Base-by-base conservation (phyloP, 2,797 vertebrate species). In the Phrynocephalus forsythii region DNA sequence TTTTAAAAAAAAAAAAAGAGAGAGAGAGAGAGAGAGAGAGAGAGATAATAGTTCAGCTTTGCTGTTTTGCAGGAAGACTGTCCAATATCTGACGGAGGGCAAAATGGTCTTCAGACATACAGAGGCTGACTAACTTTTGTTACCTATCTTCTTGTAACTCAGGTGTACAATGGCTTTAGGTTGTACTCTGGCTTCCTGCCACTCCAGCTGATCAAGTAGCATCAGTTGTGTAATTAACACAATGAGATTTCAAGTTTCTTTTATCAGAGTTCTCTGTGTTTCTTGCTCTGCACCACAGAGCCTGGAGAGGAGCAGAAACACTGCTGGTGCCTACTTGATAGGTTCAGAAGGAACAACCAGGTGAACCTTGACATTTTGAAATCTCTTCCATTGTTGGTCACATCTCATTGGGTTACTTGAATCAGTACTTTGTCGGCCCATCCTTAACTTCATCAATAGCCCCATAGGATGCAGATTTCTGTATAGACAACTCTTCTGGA, bases 341-440 rank as follows among this genome's bases (percentile, higher is more conserved):
- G 48, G 44, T 50, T 66, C 78, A 84, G 33, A 38, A 68, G n/a
- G 77, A 81, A 33, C 76, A 83, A 26, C 48, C 3, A 52, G 1
- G 6, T 28, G 24, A 22, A 79, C 33, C 90, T 67, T 83, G 33
- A 52, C 3, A n/a, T 87, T 86, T 82, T 87, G n/a, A 33, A 0
- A 83, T 9, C 7, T 50, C 0, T 11, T 87, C 48, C 10, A 4
- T 84, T 84, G 75, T 80, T 77, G 8, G 38, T 84, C 90, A 89
- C 82, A 13, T 50, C 79, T 86, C 7, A 30, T 8, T 83, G 69
- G 26, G 2, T 44, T 60, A 30, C 16, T 60, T 60, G 83, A 92
- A 67, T 8, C 83, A 52, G 66, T 66, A 66, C 82, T 44, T 44
- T 44, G 38, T 44, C 38, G 3, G 38, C 38, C 5, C 3, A 44